A percentile compares a stretch with the other conserved stretches of the same genome.
These are phyloP conservation scores for Cerastis rubricosa DNA, from an alignment of 2,888 invertebrate genomes.

Conservation along the genomic window DNA sequence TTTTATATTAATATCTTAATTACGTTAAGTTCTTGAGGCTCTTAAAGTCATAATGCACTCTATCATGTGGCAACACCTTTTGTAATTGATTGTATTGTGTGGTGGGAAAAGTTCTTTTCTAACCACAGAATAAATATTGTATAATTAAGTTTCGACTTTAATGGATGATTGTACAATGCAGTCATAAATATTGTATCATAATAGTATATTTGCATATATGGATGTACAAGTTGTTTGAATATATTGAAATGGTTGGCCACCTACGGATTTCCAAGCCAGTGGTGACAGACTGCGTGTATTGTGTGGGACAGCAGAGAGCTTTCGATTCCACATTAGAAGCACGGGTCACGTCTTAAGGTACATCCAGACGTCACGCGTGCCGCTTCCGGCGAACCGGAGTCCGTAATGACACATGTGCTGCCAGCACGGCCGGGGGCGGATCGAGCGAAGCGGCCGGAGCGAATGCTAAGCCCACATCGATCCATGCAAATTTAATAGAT, in stretches of 20 bases:
- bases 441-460: conserved; percentile 52
- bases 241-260: conserved; percentile 53
- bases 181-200: conserved; percentile 18
- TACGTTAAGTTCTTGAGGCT: conserved; percentile 58
- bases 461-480: conserved; percentile 66
- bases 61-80: conserved; percentile 43
- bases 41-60: conserved; percentile 15
- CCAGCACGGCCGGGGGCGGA: conserved; percentile 62
- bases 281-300: conserved; percentile 66
- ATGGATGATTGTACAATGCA: conserved; percentile 7
- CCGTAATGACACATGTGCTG: conserved; percentile 78
- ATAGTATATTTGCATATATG: conserved; percentile 47
- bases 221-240: conserved; percentile 50
- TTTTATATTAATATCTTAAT: conserved; percentile 76
- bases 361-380: conserved; percentile 85
- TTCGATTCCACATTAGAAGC: conserved; percentile 75
- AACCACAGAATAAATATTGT: conserved; percentile 9
- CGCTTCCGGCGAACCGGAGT: conserved; percentile 81
- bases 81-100: conserved; percentile 30
- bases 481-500: conserved; percentile 67
- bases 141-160: conserved; percentile 25
- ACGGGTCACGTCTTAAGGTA: conserved; percentile 84
- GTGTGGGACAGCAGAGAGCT: conserved; percentile 68
- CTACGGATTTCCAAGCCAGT: conserved; percentile 62
- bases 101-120: conserved; percentile 41